Conservation (phyloP, 2,797 vertebrate genomes). For the Lycodopsis pacificus region DNA sequence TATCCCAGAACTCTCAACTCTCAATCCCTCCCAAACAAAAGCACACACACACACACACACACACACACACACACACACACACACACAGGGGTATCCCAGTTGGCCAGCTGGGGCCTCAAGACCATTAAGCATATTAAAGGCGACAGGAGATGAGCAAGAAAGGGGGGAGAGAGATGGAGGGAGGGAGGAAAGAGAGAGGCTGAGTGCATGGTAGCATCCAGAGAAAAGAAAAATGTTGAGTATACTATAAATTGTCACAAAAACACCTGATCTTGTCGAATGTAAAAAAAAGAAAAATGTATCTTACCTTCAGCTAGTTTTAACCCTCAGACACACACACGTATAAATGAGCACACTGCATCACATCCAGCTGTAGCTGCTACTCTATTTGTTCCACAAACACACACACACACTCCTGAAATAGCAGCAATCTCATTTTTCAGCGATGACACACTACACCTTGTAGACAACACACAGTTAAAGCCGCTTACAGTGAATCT, state of each 20-base stretch:
- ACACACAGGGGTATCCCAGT: constrained; percentile 63
- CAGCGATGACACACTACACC: constrained; percentile 47
- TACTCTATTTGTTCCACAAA: constrained; percentile 13
- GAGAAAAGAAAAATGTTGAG: constrained; percentile 19
- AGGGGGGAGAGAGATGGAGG: constrained; percentile 3
- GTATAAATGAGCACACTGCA: constrained; percentile 4
- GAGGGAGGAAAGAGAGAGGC: constrained; percentile 17
- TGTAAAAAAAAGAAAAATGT: constrained; percentile 23
- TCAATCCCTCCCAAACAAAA: constrained; percentile 54
- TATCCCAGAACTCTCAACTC: constrained; percentile 52
- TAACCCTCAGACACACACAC: constrained; percentile 8
- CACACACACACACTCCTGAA: constrained; percentile 19
- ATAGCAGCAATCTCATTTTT: constrained; percentile 39
- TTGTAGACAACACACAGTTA: constrained; percentile 35
- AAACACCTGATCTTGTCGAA: constrained; percentile 15
- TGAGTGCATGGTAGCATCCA: constrained; percentile 34
- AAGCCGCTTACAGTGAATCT: constrained; percentile 57
- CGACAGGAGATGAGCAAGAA: constrained; percentile 50
- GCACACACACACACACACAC: constrained; percentile 32
- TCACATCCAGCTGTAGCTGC: background rate
- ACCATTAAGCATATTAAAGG: constrained; percentile 75
- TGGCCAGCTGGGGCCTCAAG: constrained; percentile 70
- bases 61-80: constrained; percentile 41
- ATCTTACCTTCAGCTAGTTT: constrained; percentile 22
- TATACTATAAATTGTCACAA: constrained; percentile 22